Percentiles rank a stretch among this genome's conserved stretches.
Evolutionary conservation across 2,888 invertebrate genomes (phyloP).

Genomic region (Hypomecis atomaria): DNA sequence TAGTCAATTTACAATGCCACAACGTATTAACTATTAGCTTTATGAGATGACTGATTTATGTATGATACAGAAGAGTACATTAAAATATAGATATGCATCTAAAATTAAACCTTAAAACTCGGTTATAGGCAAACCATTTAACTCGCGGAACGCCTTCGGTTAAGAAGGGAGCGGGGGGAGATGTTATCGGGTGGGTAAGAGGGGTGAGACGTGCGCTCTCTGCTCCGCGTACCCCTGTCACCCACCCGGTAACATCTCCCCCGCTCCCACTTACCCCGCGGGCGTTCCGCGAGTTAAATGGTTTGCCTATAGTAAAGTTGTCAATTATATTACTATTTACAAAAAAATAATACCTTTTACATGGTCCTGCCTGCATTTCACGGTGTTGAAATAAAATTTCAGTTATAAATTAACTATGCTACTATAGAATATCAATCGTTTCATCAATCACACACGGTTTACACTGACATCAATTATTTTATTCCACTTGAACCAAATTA

Average conservation of each 20-base stretch:
- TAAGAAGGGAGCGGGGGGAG: too few species aligned
- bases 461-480: too few species aligned
- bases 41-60: constrained; percentile 6
- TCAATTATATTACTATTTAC: constrained; percentile 18
- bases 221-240: too few species aligned
- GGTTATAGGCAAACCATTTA: too few species aligned
- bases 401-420: background rate
- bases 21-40: background rate
- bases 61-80: constrained; percentile 4
- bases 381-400: background rate
- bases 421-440: constrained; percentile 5
- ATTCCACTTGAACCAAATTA: too few species aligned
- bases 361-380: background rate
- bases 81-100: constrained; percentile 5
- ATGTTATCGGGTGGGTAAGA: too few species aligned
- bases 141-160: too few species aligned
- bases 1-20: constrained; percentile 1
- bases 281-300: too few species aligned
- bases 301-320: constrained; percentile 11
- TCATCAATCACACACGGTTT: too few species aligned
- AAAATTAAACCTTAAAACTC: constrained; percentile 5
- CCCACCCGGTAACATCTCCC: too few species aligned
- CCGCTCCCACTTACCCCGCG: too few species aligned
- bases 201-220: too few species aligned
- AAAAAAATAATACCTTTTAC: constrained; percentile 15